Percentiles rank a stretch among this genome's conserved stretches.
Evolutionary conservation across 2,113 vertebrate genomes (phyloP).

Genomic region (Ictalurus furcatus): DNA sequence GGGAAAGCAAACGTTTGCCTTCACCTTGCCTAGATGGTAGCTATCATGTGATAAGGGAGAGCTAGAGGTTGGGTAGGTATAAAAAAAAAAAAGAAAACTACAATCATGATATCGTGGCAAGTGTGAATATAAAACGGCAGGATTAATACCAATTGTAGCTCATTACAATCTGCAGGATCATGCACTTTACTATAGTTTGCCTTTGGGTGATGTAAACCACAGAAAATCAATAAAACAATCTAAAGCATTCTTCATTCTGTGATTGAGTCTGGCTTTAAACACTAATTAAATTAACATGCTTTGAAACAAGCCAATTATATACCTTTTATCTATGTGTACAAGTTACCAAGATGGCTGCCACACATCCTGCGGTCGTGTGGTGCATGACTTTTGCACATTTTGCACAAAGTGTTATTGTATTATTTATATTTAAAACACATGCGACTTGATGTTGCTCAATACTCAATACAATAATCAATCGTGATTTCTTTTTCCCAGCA

Average conservation of each 20-base stretch:
- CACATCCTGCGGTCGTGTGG: neutral
- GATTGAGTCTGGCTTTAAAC: neutral
- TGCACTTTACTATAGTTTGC: neutral
- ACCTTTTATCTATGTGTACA: neutral
- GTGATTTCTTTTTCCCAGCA: neutral
- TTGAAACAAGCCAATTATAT: neutral
- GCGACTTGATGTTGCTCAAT: neutral
- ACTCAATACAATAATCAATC: neutral
- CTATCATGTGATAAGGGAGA: neutral
- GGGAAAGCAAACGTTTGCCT: neutral
- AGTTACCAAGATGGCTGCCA: neutral
- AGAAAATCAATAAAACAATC: neutral
- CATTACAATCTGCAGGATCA: neutral
- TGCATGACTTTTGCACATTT: neutral
- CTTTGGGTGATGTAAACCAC: neutral
- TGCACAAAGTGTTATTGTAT: neutral
- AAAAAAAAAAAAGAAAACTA: neutral
- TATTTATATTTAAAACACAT: neutral
- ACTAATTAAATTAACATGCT: neutral
- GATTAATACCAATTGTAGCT: neutral
- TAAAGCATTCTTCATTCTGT: neutral
- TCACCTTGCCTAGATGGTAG: neutral
- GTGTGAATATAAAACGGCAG: neutral
- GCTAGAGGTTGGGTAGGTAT: neutral
- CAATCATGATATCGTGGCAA: neutral